These are phyloP conservation scores for Apantesis nais DNA, from an alignment of 2,888 invertebrate species.

Conservation along the genomic window DNA sequence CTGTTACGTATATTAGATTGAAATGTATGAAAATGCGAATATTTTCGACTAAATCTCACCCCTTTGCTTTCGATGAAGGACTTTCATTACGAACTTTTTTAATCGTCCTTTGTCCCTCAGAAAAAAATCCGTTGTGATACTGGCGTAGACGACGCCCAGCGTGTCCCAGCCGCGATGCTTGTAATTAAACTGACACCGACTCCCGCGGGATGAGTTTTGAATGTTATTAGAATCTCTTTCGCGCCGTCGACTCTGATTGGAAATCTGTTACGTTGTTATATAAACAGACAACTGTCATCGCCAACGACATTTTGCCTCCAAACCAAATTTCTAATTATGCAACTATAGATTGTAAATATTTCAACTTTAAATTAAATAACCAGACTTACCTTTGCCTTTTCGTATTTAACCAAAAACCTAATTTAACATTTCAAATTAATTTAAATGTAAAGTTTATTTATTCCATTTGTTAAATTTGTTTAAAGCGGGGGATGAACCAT, in stretches of 20 bases:
- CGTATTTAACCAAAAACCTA: conserved; percentile 31
- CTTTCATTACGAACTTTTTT: conserved; percentile 84
- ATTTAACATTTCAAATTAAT: conserved; percentile 35
- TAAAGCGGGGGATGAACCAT: conserved; percentile 21
- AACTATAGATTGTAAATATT: conserved; percentile 43
- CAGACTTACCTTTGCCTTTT: conserved; percentile 26
- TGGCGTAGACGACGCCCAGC: conserved; percentile 61
- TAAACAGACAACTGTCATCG: conserved; percentile 51
- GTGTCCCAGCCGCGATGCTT: conserved; percentile 62
- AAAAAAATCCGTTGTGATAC: conserved; percentile 80
- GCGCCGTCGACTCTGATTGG: conserved; percentile 80
- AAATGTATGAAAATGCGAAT: conserved; percentile 40
- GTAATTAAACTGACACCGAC: conserved; percentile 84
- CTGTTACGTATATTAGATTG: not conserved
- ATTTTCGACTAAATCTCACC: conserved; percentile 64
- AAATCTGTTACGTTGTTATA: conserved; percentile 70
- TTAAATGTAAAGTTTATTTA: conserved; percentile 35
- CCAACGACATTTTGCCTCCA: conserved; percentile 34
- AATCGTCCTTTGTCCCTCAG: conserved; percentile 81
- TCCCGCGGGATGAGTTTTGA: conserved; percentile 82
- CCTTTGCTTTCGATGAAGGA: conserved; percentile 73
- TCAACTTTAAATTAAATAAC: conserved; percentile 40
- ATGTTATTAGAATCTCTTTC: conserved; percentile 85
- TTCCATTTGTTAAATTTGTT: conserved; percentile 32
- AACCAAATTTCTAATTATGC: conserved; percentile 35